Percentiles rank a stretch among this genome's conserved stretches.
These are phyloP conservation scores for Drosophila bifasciata DNA, from an alignment of 1,140 invertebrate species.

Conservation along the genomic window DNA sequence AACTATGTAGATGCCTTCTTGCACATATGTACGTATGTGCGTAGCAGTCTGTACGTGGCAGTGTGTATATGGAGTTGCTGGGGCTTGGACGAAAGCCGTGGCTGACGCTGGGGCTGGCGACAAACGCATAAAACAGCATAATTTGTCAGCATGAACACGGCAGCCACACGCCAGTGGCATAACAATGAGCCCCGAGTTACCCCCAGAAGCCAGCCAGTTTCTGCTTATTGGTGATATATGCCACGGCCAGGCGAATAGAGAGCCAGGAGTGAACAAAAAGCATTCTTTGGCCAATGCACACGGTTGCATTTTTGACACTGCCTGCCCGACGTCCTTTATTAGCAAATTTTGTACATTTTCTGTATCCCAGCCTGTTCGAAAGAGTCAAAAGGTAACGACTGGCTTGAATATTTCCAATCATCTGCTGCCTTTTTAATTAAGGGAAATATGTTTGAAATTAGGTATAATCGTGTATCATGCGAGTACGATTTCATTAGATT, in stretches of 20 bases:
- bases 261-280: not conserved
- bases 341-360: too few relatives aligned
- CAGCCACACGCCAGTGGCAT: constrained; percentile 58
- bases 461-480: too few relatives aligned
- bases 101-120: constrained; percentile 46
- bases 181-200: constrained; percentile 63
- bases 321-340: too few relatives aligned
- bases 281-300: not conserved
- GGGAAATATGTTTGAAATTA: not conserved
- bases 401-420: too few relatives aligned
- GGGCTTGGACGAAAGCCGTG: not conserved
- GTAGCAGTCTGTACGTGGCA: not conserved
- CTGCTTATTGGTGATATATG: constrained; percentile 29
- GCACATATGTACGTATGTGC: too few relatives aligned
- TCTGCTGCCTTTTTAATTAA: not conserved
- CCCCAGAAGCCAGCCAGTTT: constrained; percentile 8
- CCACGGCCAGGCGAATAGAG: not conserved
- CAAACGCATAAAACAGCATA: constrained; percentile 81
- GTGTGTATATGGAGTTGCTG: constrained; percentile 1
- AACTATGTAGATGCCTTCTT: constrained; percentile 33
- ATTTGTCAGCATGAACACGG: constrained; percentile 76
- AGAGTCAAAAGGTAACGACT: too few relatives aligned
- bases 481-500: too few relatives aligned
- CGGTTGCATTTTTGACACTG: too few relatives aligned
- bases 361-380: too few relatives aligned